phyloP scores from a whole-genome alignment of 1,140 invertebrate species.

The Colletes latitarsis region DNA sequence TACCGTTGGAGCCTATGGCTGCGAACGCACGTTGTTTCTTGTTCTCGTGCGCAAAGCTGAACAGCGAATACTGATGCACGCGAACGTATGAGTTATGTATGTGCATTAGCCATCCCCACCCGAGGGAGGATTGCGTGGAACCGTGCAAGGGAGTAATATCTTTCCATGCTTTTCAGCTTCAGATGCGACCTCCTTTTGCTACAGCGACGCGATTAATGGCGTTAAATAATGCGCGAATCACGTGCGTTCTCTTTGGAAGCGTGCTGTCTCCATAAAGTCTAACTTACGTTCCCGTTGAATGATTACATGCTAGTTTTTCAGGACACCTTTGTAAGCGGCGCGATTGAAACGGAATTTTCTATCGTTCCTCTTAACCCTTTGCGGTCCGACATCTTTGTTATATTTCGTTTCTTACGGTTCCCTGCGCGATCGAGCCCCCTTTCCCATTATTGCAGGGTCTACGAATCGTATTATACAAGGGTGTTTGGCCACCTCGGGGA shows the following conservation, averaged over 20 bases:
- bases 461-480: too few relatives aligned
- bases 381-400: too few relatives aligned
- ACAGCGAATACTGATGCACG: slow-evolving; percentile 29
- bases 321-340: neutral
- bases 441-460: too few relatives aligned
- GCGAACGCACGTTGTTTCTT: neutral
- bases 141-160: slow-evolving; percentile 40
- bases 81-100: slow-evolving; percentile 46
- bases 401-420: too few relatives aligned
- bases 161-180: slow-evolving; percentile 17
- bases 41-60: neutral
- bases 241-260: neutral
- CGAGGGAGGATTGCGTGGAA: neutral
- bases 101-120: slow-evolving; percentile 15
- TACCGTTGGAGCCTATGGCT: neutral
- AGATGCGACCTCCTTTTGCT: slow-evolving; percentile 14
- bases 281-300: neutral
- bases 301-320: neutral
- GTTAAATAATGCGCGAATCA: slow-evolving; percentile 10
- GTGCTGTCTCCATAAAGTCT: neutral
- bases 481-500: too few relatives aligned
- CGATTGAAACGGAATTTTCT: too few relatives aligned
- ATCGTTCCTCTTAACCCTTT: too few relatives aligned
- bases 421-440: too few relatives aligned
- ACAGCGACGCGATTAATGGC: neutral